Evolutionary conservation across 2,113 vertebrate species (phyloP).

Genomic region (Sapayoa aenigma): DNA sequence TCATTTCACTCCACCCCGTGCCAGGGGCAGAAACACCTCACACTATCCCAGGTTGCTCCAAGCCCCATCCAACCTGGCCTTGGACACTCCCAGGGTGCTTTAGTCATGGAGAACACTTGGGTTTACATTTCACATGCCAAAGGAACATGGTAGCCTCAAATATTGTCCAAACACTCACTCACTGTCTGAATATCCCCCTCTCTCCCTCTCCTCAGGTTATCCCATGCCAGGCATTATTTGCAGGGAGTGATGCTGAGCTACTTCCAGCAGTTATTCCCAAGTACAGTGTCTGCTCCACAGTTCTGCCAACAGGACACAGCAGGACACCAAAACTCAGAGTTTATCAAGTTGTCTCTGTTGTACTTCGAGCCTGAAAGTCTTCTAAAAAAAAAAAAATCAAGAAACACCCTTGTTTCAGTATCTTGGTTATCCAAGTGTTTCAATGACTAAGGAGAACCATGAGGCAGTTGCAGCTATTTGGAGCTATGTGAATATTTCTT

Average conservation of each 20-base stretch:
- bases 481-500: not conserved
- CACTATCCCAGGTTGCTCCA: accelerated
- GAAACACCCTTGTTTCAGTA: not conserved
- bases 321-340: not conserved
- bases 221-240: too few relatives aligned
- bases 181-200: not conserved
- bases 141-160: not conserved
- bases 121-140: not conserved
- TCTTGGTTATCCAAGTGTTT: not conserved
- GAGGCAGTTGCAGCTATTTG: not conserved
- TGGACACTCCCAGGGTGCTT: not conserved
- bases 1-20: not conserved
- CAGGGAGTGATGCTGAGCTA: not conserved
- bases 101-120: accelerated
- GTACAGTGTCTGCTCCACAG: accelerated
- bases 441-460: not conserved
- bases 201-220: not conserved
- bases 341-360: not conserved
- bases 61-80: accelerated
- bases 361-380: not conserved
- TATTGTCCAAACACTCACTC: not conserved
- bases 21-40: not conserved
- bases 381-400: not conserved
- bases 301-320: not conserved
- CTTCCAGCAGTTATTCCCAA: not conserved